A percentile compares a stretch with the other conserved stretches of the same genome.
phyloP scores from a whole-genome alignment of 2,888 invertebrate genomes.

The Chromoteleia sp. region DNA sequence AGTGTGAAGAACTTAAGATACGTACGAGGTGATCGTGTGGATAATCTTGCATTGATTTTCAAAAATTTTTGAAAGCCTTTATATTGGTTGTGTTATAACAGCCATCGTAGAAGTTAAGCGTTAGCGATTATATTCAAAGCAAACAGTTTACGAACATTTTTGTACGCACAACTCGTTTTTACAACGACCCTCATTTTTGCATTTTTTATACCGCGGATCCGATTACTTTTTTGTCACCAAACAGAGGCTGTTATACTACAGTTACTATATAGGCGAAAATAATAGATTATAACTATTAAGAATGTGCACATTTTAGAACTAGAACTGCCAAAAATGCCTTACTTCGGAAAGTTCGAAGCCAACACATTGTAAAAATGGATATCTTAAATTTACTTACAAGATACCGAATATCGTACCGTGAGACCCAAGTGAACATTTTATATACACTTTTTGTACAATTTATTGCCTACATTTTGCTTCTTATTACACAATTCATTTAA shows the following conservation, averaged over 20 bases:
- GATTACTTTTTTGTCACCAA: slow-evolving; percentile 53
- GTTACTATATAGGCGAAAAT: slow-evolving; percentile 73
- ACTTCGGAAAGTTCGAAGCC: background rate
- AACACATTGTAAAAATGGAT: slow-evolving; percentile 9
- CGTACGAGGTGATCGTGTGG: slow-evolving; percentile 76
- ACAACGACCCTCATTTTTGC: slow-evolving; percentile 47
- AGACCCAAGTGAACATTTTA: background rate
- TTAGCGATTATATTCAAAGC: slow-evolving; percentile 14
- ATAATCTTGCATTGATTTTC: slow-evolving; percentile 80
- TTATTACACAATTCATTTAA: too few relatives aligned
- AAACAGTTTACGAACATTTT: slow-evolving; percentile 35
- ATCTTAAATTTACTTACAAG: slow-evolving; percentile 14
- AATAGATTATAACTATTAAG: slow-evolving; percentile 11
- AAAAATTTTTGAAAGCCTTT: slow-evolving; percentile 72
- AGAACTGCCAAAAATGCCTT: slow-evolving; percentile 53
- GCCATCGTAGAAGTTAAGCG: slow-evolving; percentile 68
- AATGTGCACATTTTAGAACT: slow-evolving; percentile 44
- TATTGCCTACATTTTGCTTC: too few relatives aligned
- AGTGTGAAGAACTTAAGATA: slow-evolving; percentile 65
- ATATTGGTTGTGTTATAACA: slow-evolving; percentile 77
- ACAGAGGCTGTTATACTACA: slow-evolving; percentile 76
- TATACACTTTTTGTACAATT: too few relatives aligned
- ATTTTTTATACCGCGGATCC: slow-evolving; percentile 54
- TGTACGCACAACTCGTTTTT: slow-evolving; percentile 60
- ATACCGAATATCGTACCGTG: too few relatives aligned